Percentiles rank a stretch among this genome's conserved stretches.
phyloP scores from a whole-genome alignment of 2,888 invertebrate species.

The Hemithea aestivaria region DNA sequence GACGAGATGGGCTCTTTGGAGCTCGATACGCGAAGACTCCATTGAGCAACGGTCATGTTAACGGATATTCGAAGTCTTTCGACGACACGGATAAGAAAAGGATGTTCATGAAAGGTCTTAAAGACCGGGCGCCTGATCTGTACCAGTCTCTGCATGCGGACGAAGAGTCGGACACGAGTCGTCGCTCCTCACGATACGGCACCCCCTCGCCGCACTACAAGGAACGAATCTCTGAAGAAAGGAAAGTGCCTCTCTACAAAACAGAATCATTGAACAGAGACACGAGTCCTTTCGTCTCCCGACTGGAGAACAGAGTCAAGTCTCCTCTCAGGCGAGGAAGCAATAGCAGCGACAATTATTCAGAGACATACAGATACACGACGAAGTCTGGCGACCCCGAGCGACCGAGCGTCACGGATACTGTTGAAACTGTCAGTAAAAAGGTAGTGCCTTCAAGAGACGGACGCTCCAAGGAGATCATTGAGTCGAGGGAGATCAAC shows the following conservation, averaged over 20 bases:
- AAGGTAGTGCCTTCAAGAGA: constrained; percentile 82
- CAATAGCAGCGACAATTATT: constrained; percentile 84
- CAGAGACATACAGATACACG: constrained; percentile 84
- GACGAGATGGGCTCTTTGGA: constrained; percentile 75
- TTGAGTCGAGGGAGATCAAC: constrained; percentile 85
- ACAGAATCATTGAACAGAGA: constrained; percentile 71
- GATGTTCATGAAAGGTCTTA: constrained; percentile 83
- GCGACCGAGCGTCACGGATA: constrained; percentile 84
- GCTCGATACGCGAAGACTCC: constrained; percentile 79
- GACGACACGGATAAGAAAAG: constrained; percentile 81
- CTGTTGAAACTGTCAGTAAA: constrained; percentile 84
- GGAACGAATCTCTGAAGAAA: constrained; percentile 67
- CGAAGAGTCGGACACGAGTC: constrained; percentile 75
- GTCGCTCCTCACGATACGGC: constrained; percentile 65
- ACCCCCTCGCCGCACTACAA: constrained; percentile 72
- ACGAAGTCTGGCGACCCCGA: constrained; percentile 83
- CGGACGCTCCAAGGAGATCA: constrained; percentile 82
- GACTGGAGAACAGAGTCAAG: constrained; percentile 67
- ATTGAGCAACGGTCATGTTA: constrained; percentile 69
- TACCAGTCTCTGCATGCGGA: constrained; percentile 85
- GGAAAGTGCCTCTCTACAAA: constrained; percentile 67
- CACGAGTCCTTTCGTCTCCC: constrained; percentile 66
- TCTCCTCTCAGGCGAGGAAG: constrained; percentile 81
- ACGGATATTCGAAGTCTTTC: constrained; percentile 64
- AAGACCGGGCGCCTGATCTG: constrained; percentile 85